Conservation (phyloP, 2,888 invertebrate species). For the Megastigmus dorsalis region DNA sequence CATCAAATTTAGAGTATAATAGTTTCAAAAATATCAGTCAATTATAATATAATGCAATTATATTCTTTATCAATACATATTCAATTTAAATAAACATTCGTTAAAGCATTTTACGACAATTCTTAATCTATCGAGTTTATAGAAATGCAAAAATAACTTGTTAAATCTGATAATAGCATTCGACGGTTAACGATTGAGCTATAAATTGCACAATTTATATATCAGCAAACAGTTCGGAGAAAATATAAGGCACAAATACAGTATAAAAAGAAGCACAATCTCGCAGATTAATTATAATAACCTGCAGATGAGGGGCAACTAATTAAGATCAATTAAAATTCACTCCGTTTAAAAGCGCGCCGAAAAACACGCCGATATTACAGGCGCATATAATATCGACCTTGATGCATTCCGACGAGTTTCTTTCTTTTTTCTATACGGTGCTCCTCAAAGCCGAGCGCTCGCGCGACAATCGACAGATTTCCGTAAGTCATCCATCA, state of each 20-base stretch:
- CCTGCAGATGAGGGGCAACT: neutral
- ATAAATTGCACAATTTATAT: conserved; percentile 2
- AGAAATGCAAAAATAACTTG: too few species aligned
- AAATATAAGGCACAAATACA: neutral
- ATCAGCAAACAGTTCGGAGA: neutral
- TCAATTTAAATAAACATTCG: too few species aligned
- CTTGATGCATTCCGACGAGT: conserved; percentile 19
- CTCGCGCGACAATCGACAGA: conserved; percentile 4
- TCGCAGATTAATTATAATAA: neutral
- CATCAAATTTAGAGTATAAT: too few species aligned
- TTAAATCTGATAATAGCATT: too few species aligned
- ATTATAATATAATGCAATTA: too few species aligned
- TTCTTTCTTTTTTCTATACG: too few species aligned
- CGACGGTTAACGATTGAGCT: too few species aligned
- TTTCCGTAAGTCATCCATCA: conserved; percentile 31
- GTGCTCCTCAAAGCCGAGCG: neutral
- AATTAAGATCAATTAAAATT: conserved; percentile 25
- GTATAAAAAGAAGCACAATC: neutral
- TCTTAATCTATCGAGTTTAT: too few species aligned
- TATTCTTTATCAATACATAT: too few species aligned
- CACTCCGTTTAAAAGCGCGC: neutral
- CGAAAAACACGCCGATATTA: neutral
- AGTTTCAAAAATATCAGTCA: too few species aligned
- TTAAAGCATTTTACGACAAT: too few species aligned
- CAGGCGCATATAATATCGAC: too few species aligned